Conservation (phyloP, 2,113 vertebrate species). For the Hyperopisus bebe region DNA sequence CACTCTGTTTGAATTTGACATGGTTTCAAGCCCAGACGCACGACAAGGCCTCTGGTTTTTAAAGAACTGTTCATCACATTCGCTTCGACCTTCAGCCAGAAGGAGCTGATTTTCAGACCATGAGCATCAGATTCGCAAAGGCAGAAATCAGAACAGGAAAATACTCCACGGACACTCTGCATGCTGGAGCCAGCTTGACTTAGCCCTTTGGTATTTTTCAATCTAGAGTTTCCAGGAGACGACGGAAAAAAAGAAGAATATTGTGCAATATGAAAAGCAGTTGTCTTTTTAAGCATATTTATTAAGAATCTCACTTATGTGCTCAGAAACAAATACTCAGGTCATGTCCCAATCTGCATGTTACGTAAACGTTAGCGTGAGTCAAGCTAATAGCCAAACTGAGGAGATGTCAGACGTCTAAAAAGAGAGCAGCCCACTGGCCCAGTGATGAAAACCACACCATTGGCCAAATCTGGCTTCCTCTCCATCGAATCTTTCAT, state of each 20-base stretch:
- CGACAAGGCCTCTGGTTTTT: neutral
- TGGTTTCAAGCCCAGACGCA: neutral
- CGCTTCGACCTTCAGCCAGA: neutral
- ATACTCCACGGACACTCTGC: neutral
- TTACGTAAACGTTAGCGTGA: neutral
- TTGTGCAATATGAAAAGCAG: neutral
- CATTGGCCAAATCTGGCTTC: neutral
- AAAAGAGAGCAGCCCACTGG: neutral
- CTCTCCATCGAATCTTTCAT: neutral
- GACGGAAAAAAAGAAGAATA: neutral
- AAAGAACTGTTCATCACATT: neutral
- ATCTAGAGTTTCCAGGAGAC: neutral
- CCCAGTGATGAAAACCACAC: too few relatives aligned
- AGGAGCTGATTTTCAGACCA: neutral
- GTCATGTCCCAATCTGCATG: neutral
- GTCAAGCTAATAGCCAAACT: neutral
- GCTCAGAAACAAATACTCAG: neutral
- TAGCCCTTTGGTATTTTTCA: neutral
- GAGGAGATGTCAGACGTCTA: neutral
- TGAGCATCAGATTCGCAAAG: neutral
- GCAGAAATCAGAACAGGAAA: neutral
- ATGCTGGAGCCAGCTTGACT: neutral
- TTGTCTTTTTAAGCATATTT: neutral
- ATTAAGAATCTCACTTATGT: neutral
- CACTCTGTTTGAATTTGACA: neutral